phyloP scores from a whole-genome alignment of 2,113 vertebrate genomes.

The Monarcha castaneiventris region DNA sequence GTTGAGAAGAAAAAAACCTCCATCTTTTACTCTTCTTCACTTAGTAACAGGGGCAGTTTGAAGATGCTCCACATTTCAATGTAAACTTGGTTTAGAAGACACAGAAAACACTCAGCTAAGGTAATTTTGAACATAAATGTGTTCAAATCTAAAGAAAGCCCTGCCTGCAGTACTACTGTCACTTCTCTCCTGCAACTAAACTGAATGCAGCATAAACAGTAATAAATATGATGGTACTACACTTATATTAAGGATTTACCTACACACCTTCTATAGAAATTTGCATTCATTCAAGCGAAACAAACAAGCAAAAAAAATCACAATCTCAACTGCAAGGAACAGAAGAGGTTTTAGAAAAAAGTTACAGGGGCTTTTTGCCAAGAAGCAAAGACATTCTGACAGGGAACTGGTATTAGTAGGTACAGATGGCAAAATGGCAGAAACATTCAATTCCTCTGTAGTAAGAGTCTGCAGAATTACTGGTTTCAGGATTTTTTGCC shows the following conservation, averaged over 20 bases:
- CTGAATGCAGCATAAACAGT: neutral
- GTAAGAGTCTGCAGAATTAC: neutral
- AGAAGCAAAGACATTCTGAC: neutral
- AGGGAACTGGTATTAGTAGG: neutral
- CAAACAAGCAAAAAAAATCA: neutral
- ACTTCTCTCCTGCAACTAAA: neutral
- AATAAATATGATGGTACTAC: neutral
- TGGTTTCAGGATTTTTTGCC: neutral
- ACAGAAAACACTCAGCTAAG: neutral
- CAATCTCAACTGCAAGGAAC: neutral
- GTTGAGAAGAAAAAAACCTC: neutral
- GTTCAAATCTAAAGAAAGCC: neutral
- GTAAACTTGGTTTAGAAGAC: neutral
- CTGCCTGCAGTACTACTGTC: neutral
- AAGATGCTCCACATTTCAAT: neutral
- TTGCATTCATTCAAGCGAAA: neutral
- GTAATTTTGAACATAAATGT: neutral
- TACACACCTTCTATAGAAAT: neutral
- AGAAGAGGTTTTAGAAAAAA: neutral
- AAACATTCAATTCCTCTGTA: neutral
- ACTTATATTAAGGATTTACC: neutral
- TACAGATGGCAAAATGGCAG: neutral
- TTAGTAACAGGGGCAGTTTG: neutral
- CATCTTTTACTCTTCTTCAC: neutral
- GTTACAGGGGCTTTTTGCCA: neutral